phyloP scores from a whole-genome alignment of 2,797 vertebrate genomes.

The Malurus splendens region DNA sequence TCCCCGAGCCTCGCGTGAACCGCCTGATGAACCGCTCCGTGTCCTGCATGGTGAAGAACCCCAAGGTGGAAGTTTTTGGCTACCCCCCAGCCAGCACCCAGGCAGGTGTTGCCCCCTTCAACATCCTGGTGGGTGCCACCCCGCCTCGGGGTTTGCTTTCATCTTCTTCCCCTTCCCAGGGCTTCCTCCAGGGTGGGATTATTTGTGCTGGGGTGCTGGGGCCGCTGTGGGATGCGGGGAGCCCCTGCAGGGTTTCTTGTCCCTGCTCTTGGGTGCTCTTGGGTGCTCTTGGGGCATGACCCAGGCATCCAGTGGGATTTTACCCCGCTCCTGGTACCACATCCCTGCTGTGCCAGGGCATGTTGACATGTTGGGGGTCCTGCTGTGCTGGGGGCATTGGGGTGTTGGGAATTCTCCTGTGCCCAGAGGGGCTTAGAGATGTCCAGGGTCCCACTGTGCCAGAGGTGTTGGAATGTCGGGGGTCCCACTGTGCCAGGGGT shows the following conservation, averaged over 20 bases:
- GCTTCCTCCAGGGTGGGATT: accelerated
- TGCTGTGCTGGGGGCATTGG: background rate
- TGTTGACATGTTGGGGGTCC: no score
- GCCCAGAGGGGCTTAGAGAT: accelerated
- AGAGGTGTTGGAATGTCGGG: background rate
- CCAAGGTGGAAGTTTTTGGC: conserved; percentile 93
- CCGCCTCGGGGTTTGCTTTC: conserved; percentile 76
- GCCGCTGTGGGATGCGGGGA: background rate
- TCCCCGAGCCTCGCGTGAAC: conserved; percentile 90
- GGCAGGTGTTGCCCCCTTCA: conserved; percentile 81
- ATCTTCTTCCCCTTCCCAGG: conserved; percentile 50
- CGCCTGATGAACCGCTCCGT: conserved; percentile 96
- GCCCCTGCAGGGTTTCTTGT: background rate
- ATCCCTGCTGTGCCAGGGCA: no score
- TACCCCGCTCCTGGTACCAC: accelerated
- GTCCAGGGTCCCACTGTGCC: background rate
- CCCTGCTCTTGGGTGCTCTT: background rate
- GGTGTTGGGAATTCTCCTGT: background rate
- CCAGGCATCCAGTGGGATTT: accelerated
- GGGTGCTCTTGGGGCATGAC: accelerated
- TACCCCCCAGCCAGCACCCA: conserved; percentile 90
- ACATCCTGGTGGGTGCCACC: conserved; percentile 72
- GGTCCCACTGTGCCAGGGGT: background rate
- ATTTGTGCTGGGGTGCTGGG: accelerated
- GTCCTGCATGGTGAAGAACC: conserved; percentile 95